A percentile compares a stretch with the other conserved stretches of the same genome.
Evolutionary conservation across 1,140 invertebrate species (phyloP).

Genomic region (Akabosia matsudoensis): DNA sequence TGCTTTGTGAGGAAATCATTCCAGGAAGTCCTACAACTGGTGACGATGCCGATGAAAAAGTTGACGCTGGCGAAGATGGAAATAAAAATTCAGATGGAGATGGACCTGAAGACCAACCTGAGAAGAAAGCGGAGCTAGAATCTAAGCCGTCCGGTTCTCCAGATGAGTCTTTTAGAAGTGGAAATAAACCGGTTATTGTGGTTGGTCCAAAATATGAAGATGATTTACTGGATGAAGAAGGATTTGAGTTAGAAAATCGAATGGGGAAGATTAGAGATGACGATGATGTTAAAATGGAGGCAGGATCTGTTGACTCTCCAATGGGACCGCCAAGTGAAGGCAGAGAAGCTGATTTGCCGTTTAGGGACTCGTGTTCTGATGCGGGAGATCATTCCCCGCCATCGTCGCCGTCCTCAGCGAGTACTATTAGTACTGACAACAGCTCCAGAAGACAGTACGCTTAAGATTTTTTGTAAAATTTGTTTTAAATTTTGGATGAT

Average conservation of each 20-base stretch:
- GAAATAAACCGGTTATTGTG: slow-evolving; percentile 10
- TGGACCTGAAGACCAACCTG: not conserved
- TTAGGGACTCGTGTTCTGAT: slow-evolving; percentile 11
- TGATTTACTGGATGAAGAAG: not conserved
- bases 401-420: not conserved
- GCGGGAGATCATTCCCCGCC: slow-evolving; percentile 3
- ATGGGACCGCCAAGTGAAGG: slow-evolving; percentile 15
- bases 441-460: not conserved
- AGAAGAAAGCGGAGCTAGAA: not conserved
- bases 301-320: not conserved
- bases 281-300: not conserved
- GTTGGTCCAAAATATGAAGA: slow-evolving; percentile 2
- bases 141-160: no score
- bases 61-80: not conserved
- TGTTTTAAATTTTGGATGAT: no score
- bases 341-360: slow-evolving; percentile 1
- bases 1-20: slow-evolving; percentile 84
- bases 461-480: no score
- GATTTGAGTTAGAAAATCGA: not conserved
- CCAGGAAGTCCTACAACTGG: slow-evolving; percentile 73
- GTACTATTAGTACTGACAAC: slow-evolving; percentile 6
- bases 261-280: not conserved
- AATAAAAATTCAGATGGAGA: slow-evolving; percentile 54
- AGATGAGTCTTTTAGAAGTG: not conserved
- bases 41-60: slow-evolving; percentile 48